These are phyloP conservation scores for Wasmannia auropunctata DNA, from an alignment of 1,140 invertebrate species.

Conservation along the genomic window DNA sequence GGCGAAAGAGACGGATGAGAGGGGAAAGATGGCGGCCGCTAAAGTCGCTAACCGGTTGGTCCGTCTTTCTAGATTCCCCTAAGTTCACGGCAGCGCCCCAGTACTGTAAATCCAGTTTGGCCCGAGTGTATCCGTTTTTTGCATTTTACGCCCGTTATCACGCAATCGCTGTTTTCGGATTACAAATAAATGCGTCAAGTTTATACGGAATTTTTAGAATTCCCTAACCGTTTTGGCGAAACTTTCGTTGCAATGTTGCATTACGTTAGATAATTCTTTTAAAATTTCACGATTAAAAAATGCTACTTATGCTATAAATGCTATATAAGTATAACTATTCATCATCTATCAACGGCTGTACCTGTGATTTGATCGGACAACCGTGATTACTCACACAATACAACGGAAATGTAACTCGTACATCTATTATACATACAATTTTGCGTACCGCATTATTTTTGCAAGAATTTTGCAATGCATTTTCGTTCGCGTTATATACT, in stretches of 20 bases:
- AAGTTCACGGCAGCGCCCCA: slow-evolving; percentile 66
- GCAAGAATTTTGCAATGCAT: slow-evolving; percentile 50
- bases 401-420: slow-evolving; percentile 52
- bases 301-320: no score
- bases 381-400: slow-evolving; percentile 11
- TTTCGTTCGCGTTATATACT: slow-evolving; percentile 57
- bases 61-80: slow-evolving; percentile 77
- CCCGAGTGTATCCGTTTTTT: slow-evolving; percentile 15
- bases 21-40: slow-evolving; percentile 82
- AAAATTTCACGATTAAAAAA: slow-evolving; percentile 14
- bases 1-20: slow-evolving; percentile 78
- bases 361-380: slow-evolving; percentile 16
- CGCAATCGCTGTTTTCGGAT: not conserved
- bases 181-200: not conserved
- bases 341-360: slow-evolving; percentile 13
- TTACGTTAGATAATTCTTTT: not conserved
- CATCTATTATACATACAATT: slow-evolving; percentile 52
- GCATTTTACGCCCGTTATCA: not conserved
- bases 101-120: slow-evolving; percentile 51
- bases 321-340: no score
- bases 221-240: not conserved
- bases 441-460: slow-evolving; percentile 52
- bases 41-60: slow-evolving; percentile 84
- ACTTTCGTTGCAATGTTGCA: not conserved
- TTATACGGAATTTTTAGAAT: not conserved